phyloP scores from a whole-genome alignment of 1,140 invertebrate genomes.

The Drosophila ercepeae region DNA sequence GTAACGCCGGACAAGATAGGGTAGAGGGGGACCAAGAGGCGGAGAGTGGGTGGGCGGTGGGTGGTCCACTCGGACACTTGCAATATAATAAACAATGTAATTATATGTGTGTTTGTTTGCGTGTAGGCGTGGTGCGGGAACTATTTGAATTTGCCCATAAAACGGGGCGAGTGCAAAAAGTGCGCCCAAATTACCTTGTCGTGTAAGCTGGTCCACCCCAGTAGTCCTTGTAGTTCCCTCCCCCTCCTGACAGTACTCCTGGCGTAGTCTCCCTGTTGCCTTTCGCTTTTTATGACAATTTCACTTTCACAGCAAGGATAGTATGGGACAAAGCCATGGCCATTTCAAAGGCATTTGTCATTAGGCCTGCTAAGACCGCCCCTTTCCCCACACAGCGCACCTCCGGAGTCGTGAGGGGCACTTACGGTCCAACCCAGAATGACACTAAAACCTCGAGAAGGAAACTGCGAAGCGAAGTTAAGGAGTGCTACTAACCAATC shows the following conservation, averaged over 20 bases:
- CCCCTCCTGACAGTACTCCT: too few relatives aligned
- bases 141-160: constrained; percentile 78
- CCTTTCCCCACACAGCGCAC: too few relatives aligned
- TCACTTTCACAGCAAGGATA: constrained; percentile 55
- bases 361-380: constrained; percentile 28
- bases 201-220: constrained; percentile 44
- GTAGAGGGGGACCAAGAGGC: too few relatives aligned
- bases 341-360: constrained; percentile 73
- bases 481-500: too few relatives aligned
- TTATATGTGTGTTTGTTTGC: constrained; percentile 56
- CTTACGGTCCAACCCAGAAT: constrained; percentile 68
- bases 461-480: too few relatives aligned
- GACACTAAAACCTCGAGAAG: constrained; percentile 75
- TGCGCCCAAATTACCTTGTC: constrained; percentile 78
- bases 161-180: constrained; percentile 69
- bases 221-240: too few relatives aligned
- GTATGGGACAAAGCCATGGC: constrained; percentile 23
- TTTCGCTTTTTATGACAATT: constrained; percentile 80
- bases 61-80: constrained; percentile 52
- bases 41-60: background rate
- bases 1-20: too few relatives aligned
- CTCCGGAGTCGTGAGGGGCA: constrained; percentile 3
- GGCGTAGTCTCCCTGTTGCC: constrained; percentile 56
- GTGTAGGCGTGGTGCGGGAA: constrained; percentile 40
- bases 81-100: constrained; percentile 82